These are phyloP conservation scores for Lucifuga dentata DNA, from an alignment of 2,113 vertebrate genomes.

Conservation along the genomic window DNA sequence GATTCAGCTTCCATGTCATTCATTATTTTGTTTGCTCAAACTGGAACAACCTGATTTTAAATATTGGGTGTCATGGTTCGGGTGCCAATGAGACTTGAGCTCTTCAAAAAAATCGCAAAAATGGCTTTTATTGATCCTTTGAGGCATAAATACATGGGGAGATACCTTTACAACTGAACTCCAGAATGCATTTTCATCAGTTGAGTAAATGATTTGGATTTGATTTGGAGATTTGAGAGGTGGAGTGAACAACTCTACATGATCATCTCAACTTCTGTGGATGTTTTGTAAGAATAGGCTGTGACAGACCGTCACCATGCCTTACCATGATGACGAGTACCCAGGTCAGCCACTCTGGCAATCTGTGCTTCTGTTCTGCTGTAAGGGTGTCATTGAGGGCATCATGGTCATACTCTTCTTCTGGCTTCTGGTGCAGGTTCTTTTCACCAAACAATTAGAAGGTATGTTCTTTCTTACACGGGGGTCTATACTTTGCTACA, in stretches of 20 bases:
- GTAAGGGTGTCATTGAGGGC: conserved; percentile 84
- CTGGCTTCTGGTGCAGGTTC: conserved; percentile 82
- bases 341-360: conserved; percentile 80
- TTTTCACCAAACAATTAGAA: conserved; percentile 82
- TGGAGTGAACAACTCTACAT: not conserved
- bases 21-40: conserved; percentile 1
- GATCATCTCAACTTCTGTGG: conserved; percentile 21
- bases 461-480: conserved; percentile 54
- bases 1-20: not conserved
- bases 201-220: not conserved
- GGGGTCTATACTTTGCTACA: not conserved
- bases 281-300: conserved; percentile 36
- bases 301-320: conserved; percentile 64
- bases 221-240: not conserved
- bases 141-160: not conserved
- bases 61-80: conserved; percentile 3
- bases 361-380: conserved; percentile 82
- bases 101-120: conserved; percentile 26
- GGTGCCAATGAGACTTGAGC: conserved; percentile 16
- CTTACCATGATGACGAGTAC: conserved; percentile 75
- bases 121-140: conserved; percentile 29
- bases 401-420: conserved; percentile 84
- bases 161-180: conserved; percentile 7
- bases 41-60: not conserved
- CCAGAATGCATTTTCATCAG: conserved; percentile 12